Evolutionary conservation across 2,113 vertebrate species (phyloP).

Genomic region (Tichodroma muraria): DNA sequence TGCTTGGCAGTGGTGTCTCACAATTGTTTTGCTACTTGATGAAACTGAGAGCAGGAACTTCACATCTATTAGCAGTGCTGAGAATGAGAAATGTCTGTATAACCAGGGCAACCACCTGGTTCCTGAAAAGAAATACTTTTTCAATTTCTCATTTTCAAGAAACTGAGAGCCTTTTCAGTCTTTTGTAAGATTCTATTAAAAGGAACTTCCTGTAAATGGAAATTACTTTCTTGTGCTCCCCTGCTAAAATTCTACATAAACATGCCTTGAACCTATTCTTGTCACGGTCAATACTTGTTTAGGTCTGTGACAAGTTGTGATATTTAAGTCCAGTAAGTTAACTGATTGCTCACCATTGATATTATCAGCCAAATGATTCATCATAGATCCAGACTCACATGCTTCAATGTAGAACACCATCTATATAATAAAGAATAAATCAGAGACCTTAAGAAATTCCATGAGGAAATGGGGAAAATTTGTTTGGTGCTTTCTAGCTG

Average conservation of each 20-base stretch:
- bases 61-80: background rate
- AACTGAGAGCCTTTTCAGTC: background rate
- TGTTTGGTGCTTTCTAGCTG: background rate
- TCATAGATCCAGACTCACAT: conserved; percentile 99
- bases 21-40: background rate
- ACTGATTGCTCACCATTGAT: conserved; percentile 81
- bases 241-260: background rate
- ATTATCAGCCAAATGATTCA: conserved; percentile 80
- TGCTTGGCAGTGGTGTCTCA: background rate
- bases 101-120: background rate
- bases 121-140: background rate
- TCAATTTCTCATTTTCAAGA: background rate
- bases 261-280: background rate
- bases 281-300: background rate
- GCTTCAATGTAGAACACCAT: conserved; percentile 99
- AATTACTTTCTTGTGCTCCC: background rate
- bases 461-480: background rate
- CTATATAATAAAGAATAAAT: conserved; percentile 58
- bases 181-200: background rate
- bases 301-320: background rate
- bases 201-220: background rate
- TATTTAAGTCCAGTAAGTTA: background rate
- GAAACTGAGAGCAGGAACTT: background rate
- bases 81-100: background rate
- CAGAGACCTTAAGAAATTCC: background rate